Evolutionary conservation across 2,113 vertebrate genomes (phyloP).

Genomic region (Odontesthes bonariensis): DNA sequence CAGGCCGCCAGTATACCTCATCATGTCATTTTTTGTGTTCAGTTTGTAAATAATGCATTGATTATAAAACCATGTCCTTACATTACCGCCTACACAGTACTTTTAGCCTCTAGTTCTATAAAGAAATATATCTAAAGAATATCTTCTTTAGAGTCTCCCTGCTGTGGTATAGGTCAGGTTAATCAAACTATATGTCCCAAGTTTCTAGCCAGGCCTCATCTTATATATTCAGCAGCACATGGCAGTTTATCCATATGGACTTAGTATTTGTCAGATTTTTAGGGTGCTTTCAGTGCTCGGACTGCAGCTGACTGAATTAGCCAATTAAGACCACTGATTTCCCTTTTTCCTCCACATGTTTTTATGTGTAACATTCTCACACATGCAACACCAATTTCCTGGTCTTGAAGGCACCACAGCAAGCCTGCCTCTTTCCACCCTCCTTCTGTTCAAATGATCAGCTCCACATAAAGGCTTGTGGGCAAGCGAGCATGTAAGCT

Average conservation of each 20-base stretch:
- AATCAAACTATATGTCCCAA: no score
- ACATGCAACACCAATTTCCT: background rate
- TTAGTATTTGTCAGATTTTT: slow-evolving; percentile 19
- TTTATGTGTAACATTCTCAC: slow-evolving; percentile 30
- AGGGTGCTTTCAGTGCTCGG: slow-evolving; percentile 2
- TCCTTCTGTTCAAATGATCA: slow-evolving; percentile 57
- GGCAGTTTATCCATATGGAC: slow-evolving; percentile 53
- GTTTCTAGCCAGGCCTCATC: no score
- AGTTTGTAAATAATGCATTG: no score
- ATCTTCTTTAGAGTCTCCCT: no score
- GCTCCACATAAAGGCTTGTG: slow-evolving; percentile 55
- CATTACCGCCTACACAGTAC: no score
- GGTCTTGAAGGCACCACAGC: slow-evolving; percentile 11
- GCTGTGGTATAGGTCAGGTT: no score
- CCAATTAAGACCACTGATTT: slow-evolving; percentile 45
- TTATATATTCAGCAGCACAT: slow-evolving; percentile 16
- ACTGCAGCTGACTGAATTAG: slow-evolving; percentile 50
- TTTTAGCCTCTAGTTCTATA: no score
- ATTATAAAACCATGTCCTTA: no score
- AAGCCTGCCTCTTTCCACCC: slow-evolving; percentile 20
- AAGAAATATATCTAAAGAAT: no score
- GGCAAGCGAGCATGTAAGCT: slow-evolving; percentile 62
- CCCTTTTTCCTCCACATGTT: slow-evolving; percentile 47
- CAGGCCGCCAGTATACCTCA: no score
- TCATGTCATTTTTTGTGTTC: no score